A percentile compares a stretch with the other conserved stretches of the same genome.
Evolutionary conservation across 2,888 invertebrate genomes (phyloP).

Genomic region (Escarpia spicata): DNA sequence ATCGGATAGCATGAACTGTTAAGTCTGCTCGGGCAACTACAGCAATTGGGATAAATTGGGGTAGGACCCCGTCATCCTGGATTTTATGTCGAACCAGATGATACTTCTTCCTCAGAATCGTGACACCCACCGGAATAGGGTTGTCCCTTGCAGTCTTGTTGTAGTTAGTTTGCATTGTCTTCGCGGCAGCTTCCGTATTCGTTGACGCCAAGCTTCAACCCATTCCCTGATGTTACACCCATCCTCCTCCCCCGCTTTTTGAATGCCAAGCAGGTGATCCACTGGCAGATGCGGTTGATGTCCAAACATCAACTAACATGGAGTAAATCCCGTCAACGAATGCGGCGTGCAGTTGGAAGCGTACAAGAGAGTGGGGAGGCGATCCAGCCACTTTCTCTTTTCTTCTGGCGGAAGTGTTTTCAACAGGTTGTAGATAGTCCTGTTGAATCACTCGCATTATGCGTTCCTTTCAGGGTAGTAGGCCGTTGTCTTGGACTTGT

Average conservation of each 20-base stretch:
- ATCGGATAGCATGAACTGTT: neutral
- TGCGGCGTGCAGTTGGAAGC: slow-evolving; percentile 30
- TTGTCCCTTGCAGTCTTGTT: neutral
- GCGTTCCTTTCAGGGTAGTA: slow-evolving; percentile 38
- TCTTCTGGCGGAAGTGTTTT: slow-evolving; percentile 34
- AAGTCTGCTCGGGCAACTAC: slow-evolving; percentile 17
- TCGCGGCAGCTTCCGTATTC: neutral
- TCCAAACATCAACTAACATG: slow-evolving; percentile 25
- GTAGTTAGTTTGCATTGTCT: neutral
- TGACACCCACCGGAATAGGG: neutral
- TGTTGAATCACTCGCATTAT: slow-evolving; percentile 44
- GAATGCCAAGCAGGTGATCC: neutral
- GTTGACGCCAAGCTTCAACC: neutral
- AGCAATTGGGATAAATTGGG: neutral
- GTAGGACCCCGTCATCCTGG: neutral
- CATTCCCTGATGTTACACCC: neutral
- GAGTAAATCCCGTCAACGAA: slow-evolving; percentile 20
- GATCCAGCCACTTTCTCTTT: slow-evolving; percentile 41
- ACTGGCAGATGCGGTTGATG: slow-evolving; percentile 22
- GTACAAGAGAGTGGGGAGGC: slow-evolving; percentile 39
- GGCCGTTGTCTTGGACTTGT: slow-evolving; percentile 25
- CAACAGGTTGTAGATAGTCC: slow-evolving; percentile 41
- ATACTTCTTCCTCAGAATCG: neutral
- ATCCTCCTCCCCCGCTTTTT: neutral
- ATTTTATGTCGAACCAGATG: slow-evolving; percentile 7